These are phyloP conservation scores for Platynereis dumerilii DNA, from an alignment of 2,888 invertebrate species.

Conservation along the genomic window DNA sequence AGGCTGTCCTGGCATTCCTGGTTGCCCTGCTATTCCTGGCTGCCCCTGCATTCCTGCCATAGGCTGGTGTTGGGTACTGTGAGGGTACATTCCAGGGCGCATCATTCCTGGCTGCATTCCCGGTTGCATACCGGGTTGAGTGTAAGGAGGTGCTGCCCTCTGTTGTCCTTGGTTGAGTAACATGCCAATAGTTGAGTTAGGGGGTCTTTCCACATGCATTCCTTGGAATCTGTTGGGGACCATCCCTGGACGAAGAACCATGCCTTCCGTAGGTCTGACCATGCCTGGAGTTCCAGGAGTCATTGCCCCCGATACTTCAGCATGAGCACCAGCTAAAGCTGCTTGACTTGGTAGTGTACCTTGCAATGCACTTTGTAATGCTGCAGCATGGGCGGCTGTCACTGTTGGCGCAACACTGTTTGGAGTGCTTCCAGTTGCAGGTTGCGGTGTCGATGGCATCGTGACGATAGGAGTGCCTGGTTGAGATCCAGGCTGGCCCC, in stretches of 20 bases:
- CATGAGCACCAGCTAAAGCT: no score
- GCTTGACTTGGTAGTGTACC: not conserved
- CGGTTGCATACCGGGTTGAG: constrained; percentile 2
- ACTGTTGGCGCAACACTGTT: not conserved
- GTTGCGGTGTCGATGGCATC: constrained; percentile 9
- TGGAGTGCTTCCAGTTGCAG: not conserved
- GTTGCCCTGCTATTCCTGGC: not conserved
- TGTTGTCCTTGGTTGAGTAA: constrained; percentile 8
- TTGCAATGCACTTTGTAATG: not conserved
- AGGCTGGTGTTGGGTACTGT: constrained; percentile 2
- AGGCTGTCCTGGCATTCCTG: not conserved
- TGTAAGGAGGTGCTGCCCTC: not conserved
- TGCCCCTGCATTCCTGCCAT: not conserved
- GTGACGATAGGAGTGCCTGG: constrained; percentile 30
- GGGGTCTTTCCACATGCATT: not conserved
- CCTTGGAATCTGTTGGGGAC: not conserved
- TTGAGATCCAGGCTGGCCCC: constrained; percentile 24
- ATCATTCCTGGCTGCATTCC: constrained; percentile 3
- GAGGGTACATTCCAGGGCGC: not conserved
- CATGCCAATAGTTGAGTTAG: constrained; percentile 7
- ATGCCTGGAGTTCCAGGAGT: not conserved
- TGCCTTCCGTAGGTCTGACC: not conserved
- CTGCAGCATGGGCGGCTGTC: not conserved
- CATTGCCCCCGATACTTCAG: not conserved
- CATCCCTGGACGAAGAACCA: not conserved